Evolutionary conservation across 2,797 vertebrate genomes (phyloP).

Genomic region (Sebastes iracundus): DNA sequence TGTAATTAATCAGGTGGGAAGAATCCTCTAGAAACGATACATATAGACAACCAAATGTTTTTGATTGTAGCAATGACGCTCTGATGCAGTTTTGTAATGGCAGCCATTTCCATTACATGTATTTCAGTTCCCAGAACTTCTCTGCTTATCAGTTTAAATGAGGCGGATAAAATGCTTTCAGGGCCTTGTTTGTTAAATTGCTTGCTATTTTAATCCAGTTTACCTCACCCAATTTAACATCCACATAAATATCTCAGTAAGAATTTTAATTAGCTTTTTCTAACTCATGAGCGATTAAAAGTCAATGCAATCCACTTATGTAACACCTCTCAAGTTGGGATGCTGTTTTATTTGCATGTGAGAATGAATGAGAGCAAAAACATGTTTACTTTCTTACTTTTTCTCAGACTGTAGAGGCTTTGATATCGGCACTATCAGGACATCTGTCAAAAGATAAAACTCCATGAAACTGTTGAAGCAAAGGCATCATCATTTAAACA

Average conservation of each 20-base stretch:
- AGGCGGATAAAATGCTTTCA: constrained; percentile 8
- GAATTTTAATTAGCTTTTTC: constrained; percentile 6
- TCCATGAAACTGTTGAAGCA: background rate
- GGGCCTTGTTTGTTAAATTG: constrained; percentile 11
- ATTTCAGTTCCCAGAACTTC: background rate
- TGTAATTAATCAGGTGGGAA: background rate
- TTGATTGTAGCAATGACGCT: background rate
- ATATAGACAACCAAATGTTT: background rate
- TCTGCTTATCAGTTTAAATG: constrained; percentile 4
- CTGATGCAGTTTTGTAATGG: background rate
- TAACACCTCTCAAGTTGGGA: background rate
- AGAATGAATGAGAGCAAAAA: background rate
- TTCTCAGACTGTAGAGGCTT: background rate
- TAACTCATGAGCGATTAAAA: background rate
- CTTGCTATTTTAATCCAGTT: constrained; percentile 18
- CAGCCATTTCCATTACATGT: background rate
- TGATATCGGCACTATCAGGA: background rate
- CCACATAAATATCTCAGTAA: constrained; percentile 6
- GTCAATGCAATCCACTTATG: background rate
- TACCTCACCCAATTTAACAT: constrained; percentile 8
- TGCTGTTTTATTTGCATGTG: background rate
- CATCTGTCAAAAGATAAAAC: background rate
- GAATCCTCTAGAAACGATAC: background rate
- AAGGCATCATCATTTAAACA: background rate
- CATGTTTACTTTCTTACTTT: background rate